Conservation (phyloP, 2,797 vertebrate genomes). For the Characodon lateralis region DNA sequence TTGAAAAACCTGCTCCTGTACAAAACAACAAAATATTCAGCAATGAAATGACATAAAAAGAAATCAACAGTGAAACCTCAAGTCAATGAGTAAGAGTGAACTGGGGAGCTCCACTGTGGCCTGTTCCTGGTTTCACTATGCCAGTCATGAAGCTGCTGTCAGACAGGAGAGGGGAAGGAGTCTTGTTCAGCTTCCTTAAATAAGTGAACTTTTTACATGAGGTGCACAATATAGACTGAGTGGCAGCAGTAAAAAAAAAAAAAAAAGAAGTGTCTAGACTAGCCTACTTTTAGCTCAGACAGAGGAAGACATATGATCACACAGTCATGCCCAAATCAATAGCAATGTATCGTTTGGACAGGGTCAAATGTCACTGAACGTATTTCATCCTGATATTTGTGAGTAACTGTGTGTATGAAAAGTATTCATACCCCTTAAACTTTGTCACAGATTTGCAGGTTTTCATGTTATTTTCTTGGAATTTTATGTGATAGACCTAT, state of each 20-base stretch:
- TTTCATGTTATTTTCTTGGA: not conserved
- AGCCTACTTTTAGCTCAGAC: slow-evolving; percentile 72
- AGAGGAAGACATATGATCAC: slow-evolving; percentile 70
- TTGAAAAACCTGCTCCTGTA: slow-evolving; percentile 6
- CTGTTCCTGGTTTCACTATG: slow-evolving; percentile 73
- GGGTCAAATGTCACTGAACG: slow-evolving; percentile 74
- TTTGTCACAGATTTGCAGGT: not conserved
- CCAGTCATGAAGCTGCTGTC: slow-evolving; percentile 62
- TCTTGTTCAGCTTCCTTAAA: slow-evolving; percentile 72
- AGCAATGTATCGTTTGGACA: slow-evolving; percentile 33
- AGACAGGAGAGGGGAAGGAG: slow-evolving; percentile 71
- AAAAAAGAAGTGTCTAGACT: slow-evolving; percentile 78
- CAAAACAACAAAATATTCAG: slow-evolving; percentile 14
- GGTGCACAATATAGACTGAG: slow-evolving; percentile 59
- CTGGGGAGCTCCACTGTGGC: slow-evolving; percentile 27
- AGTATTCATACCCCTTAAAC: not conserved
- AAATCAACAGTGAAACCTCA: slow-evolving; percentile 45
- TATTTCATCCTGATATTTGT: slow-evolving; percentile 42
- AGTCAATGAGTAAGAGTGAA: slow-evolving; percentile 65
- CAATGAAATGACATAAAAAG: slow-evolving; percentile 4
- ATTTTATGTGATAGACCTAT: too few species aligned
- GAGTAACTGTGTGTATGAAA: slow-evolving; percentile 17
- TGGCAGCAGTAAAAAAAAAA: slow-evolving; percentile 65
- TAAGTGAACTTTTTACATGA: slow-evolving; percentile 73
- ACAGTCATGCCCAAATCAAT: slow-evolving; percentile 60